Conservation (phyloP, 2,888 invertebrate species). For the Venustoraphidia nigricollis region DNA sequence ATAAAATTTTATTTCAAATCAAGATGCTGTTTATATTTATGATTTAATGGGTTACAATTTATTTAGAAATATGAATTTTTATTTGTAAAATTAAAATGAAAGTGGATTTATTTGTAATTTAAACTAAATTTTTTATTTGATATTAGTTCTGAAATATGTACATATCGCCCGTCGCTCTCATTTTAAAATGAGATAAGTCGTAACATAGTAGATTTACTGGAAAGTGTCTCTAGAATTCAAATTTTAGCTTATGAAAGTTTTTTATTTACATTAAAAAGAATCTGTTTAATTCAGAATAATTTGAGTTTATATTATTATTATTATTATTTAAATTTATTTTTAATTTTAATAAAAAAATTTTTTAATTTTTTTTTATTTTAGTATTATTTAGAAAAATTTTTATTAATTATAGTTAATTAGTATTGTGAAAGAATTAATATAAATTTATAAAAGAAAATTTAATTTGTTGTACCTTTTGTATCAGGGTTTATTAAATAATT, state of each 20-base stretch:
- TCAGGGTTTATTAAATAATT: no score
- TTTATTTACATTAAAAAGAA: conserved; percentile 52
- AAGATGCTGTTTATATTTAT: conserved; percentile 53
- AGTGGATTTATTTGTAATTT: conserved; percentile 53
- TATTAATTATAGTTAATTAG: no score
- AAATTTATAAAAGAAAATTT: no score
- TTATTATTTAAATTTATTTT: conserved; percentile 28
- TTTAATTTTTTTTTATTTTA: conserved; percentile 21
- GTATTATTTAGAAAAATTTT: conserved; percentile 2
- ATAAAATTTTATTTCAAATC: conserved; percentile 44
- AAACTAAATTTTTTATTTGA: conserved; percentile 36
- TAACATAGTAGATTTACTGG: conserved; percentile 68
- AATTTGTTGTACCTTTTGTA: no score
- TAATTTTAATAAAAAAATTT: conserved; percentile 34
- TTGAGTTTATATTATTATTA: conserved; percentile 19
- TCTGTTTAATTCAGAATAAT: conserved; percentile 28
- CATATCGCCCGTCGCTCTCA: conserved; percentile 69
- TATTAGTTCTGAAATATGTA: conserved; percentile 51
- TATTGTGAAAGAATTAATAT: no score
- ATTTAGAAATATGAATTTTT: conserved; percentile 27
- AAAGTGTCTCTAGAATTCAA: conserved; percentile 54
- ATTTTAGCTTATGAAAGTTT: conserved; percentile 46
- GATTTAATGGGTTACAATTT: conserved; percentile 54
- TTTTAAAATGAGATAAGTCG: conserved; percentile 56
- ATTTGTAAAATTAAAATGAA: conserved; percentile 37